Percentiles rank a stretch among this genome's conserved stretches.
phyloP scores from a whole-genome alignment of 2,113 vertebrate genomes.

The Oceanodroma tethys region DNA sequence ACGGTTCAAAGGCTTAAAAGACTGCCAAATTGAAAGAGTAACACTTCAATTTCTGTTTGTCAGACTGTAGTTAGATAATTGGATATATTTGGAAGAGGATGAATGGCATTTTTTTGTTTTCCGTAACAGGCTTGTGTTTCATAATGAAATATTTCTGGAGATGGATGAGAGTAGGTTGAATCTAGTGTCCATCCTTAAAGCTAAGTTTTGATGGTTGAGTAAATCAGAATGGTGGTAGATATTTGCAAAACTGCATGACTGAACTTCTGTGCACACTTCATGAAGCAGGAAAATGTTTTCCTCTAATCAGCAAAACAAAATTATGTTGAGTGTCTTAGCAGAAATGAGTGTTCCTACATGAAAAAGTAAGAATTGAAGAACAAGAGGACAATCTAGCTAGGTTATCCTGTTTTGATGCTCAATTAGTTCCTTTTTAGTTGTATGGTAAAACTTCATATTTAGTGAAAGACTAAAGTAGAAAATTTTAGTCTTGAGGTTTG shows the following conservation, averaged over 20 bases:
- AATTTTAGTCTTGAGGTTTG: background rate
- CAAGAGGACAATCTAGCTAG: background rate
- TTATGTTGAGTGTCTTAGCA: background rate
- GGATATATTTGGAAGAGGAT: slow-evolving; percentile 30
- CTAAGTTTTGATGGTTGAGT: slow-evolving; percentile 48
- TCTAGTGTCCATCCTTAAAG: background rate
- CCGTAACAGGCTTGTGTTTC: background rate
- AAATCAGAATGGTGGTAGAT: slow-evolving; percentile 30
- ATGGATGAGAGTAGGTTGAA: background rate
- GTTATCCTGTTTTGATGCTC: background rate
- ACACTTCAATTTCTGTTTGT: background rate
- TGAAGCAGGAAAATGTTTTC: background rate
- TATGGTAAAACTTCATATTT: background rate
- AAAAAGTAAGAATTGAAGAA: background rate
- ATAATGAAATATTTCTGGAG: slow-evolving; percentile 27
- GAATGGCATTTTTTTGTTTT: slow-evolving; percentile 17
- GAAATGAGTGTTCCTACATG: background rate
- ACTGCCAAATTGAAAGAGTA: background rate
- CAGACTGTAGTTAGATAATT: slow-evolving; percentile 36
- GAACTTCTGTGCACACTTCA: slow-evolving; percentile 27
- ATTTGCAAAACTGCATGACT: slow-evolving; percentile 27
- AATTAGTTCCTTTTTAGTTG: background rate
- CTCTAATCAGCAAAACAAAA: slow-evolving; percentile 24
- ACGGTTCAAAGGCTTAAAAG: slow-evolving; percentile 3
- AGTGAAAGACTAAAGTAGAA: background rate